Evolutionary conservation across 2,888 invertebrate genomes (phyloP).

Genomic region (Dascillus cervinus): DNA sequence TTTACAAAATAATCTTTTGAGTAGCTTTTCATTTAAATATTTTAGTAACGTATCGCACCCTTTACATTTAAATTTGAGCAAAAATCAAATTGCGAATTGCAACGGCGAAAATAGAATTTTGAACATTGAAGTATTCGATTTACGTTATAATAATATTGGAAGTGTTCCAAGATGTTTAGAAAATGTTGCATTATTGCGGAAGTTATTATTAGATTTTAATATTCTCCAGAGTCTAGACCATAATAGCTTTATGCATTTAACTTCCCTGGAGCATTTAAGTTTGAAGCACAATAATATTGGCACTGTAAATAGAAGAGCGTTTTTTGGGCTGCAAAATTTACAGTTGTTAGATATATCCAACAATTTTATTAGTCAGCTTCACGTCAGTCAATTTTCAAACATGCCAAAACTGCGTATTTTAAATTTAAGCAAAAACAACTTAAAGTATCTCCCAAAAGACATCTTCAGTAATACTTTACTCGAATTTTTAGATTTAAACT

Average conservation of each 20-base stretch:
- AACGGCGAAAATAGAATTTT: slow-evolving; percentile 45
- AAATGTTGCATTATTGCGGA: slow-evolving; percentile 56
- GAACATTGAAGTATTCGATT: slow-evolving; percentile 62
- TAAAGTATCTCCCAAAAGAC: slow-evolving; percentile 68
- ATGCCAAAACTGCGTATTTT: slow-evolving; percentile 65
- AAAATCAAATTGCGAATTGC: slow-evolving; percentile 52
- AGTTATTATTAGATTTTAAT: slow-evolving; percentile 68
- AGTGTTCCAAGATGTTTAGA: slow-evolving; percentile 62
- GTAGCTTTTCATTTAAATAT: slow-evolving; percentile 57
- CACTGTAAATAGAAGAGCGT: slow-evolving; percentile 65
- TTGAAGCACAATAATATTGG: slow-evolving; percentile 68
- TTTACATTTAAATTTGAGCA: slow-evolving; percentile 68
- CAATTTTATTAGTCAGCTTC: slow-evolving; percentile 68
- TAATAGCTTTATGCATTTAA: slow-evolving; percentile 65
- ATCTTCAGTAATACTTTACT: slow-evolving; percentile 72
- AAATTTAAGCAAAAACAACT: slow-evolving; percentile 62
- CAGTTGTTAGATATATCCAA: slow-evolving; percentile 73
- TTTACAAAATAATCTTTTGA: slow-evolving; percentile 70
- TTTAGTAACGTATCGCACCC: slow-evolving; percentile 65
- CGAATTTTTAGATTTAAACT: slow-evolving; percentile 72
- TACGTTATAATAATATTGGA: slow-evolving; percentile 59
- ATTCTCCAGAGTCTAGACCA: slow-evolving; percentile 60
- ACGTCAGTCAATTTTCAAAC: slow-evolving; percentile 73
- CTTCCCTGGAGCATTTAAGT: slow-evolving; percentile 64
- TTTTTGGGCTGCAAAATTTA: slow-evolving; percentile 64